Base-by-base conservation (phyloP, 2,888 invertebrate species). In the Aproaerema taeniolella region DNA sequence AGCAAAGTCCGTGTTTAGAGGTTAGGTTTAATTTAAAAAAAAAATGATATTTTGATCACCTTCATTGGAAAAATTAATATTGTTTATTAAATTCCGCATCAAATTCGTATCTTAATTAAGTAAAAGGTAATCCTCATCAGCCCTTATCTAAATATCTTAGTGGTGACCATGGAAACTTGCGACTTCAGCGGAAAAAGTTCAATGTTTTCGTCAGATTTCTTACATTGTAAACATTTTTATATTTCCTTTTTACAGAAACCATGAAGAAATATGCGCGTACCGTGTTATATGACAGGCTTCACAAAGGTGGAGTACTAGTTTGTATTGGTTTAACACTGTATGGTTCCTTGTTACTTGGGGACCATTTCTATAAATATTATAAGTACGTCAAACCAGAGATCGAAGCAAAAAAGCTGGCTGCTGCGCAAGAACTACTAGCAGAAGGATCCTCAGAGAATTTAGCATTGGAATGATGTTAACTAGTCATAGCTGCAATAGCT, bases 381-480 rank as follows among this genome's bases (percentile, higher is more conserved):
- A 71, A 57, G 42, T 70, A 87, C 54, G 67, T 85, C 1, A 69
- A 70, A 49, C 89, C 89, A 1, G 70, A 68, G 49, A 63, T 77
- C 39, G 58, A 74, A 42, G 69, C 79, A n/a, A 52, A 65, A 1
- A 72, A 72, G 38, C 65, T 61, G 42, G 70, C 74, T 2, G 73
- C 80, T 4, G 72, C 88, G 48, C 57, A 67, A 43, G 88, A 88
- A 56, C 62, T 89, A 1, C 54, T 89, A 31, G 54, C 69, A 2
- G 89, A 89, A 69, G 89, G 89, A 25, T 61, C 86, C 13, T 67
- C 77, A 9, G 81, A 85, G 25, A 76, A 68, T 58, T 49, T 77
- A 39, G 8, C n/a, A 5, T 47, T 61, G 31, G 53, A 56, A 43
- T 62, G 58, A 39, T 45, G 34, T 31, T 45, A 24, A 34, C 36